Conservation (phyloP, 2,797 vertebrate species). For the Galaxias olidus region DNA sequence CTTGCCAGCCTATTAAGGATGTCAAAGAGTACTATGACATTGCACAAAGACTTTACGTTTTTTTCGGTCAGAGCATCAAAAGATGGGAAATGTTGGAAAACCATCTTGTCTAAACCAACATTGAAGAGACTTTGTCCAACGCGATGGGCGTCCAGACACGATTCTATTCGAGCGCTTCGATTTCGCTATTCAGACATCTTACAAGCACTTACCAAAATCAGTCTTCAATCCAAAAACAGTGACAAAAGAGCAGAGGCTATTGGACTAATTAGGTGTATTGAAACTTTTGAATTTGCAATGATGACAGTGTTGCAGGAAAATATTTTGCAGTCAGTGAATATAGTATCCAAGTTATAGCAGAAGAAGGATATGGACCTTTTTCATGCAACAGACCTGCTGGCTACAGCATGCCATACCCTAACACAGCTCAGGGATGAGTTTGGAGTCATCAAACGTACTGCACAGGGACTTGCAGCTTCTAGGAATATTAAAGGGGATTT, state of each 20-base stretch:
- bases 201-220: background rate
- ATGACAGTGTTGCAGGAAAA: background rate
- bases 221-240: background rate
- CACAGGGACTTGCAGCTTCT: background rate
- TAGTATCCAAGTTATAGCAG: background rate
- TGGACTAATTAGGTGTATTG: background rate
- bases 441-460: background rate
- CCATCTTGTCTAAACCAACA: constrained; percentile 1
- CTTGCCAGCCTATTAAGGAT: constrained; percentile 3
- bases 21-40: constrained; percentile 1
- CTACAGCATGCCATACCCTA: no score
- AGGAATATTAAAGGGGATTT: background rate
- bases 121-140: constrained; percentile 1
- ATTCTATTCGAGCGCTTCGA: background rate
- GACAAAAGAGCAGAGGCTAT: background rate
- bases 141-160: background rate
- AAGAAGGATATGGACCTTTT: background rate
- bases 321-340: background rate
- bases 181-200: constrained; percentile 2
- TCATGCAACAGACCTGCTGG: constrained; percentile 2
- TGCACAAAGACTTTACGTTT: background rate
- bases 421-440: constrained; percentile 2
- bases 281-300: background rate
- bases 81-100: constrained; percentile 4
- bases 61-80: constrained; percentile 2